Conservation (phyloP, 2,888 invertebrate species). For the Dyspetes luteomarginatus region DNA sequence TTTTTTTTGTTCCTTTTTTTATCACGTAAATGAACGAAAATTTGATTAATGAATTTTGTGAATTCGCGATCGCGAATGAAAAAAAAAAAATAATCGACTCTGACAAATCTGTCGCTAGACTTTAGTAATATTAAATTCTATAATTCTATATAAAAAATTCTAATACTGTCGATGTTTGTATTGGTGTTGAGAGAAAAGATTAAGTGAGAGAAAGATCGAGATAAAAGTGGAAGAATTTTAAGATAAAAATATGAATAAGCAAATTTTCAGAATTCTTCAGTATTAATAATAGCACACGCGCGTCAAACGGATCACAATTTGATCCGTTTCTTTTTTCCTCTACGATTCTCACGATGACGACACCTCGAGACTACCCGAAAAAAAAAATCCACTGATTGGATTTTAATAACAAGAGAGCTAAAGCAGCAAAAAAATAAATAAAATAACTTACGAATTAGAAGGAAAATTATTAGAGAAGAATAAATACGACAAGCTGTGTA, state of each 20-base stretch:
- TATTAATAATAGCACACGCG: constrained; percentile 21
- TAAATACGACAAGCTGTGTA: constrained; percentile 6
- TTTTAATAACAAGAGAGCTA: constrained; percentile 41
- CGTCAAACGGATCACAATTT: constrained; percentile 13
- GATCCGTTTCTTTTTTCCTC: constrained; percentile 31
- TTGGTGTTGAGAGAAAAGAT: constrained; percentile 39
- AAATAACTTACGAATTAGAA: constrained; percentile 7
- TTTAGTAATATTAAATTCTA: constrained; percentile 16
- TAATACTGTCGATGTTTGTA: constrained; percentile 40
- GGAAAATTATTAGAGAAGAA: constrained; percentile 27
- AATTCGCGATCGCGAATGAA: neutral
- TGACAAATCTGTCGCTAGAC: constrained; percentile 24
- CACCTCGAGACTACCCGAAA: constrained; percentile 53
- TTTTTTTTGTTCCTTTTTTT: neutral
- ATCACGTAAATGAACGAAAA: neutral
- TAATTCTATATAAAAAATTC: constrained; percentile 40
- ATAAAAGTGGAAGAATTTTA: neutral
- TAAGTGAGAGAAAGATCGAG: constrained; percentile 3
- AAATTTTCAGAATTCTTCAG: constrained; percentile 36
- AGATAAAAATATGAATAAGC: constrained; percentile 26
- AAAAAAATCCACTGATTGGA: neutral
- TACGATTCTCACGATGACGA: constrained; percentile 57
- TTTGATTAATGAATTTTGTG: neutral
- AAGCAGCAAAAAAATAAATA: constrained; percentile 41
- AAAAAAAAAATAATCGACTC: constrained; percentile 1